phyloP scores from a whole-genome alignment of 1,140 invertebrate genomes.

The Drosophila tani region DNA sequence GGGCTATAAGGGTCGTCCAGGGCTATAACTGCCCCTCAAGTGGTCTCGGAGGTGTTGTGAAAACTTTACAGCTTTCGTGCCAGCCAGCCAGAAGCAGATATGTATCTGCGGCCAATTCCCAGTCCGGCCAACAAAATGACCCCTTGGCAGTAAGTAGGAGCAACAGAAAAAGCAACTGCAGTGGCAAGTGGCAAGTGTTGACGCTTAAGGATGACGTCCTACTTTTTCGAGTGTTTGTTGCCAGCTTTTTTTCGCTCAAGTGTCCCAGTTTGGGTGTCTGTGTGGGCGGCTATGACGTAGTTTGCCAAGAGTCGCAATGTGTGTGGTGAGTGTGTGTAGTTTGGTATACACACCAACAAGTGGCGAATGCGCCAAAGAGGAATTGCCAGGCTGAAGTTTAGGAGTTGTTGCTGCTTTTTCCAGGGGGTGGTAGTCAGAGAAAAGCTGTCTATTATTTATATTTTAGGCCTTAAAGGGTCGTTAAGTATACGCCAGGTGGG shows the following conservation, averaged over 20 bases:
- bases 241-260: conserved; percentile 24
- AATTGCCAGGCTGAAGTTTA: not conserved
- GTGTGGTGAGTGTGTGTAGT: conserved; percentile 18
- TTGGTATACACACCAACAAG: conserved; percentile 69
- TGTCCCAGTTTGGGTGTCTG: conserved; percentile 29
- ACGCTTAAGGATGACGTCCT: conserved; percentile 74
- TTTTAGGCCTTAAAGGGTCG: not conserved
- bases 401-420: not conserved
- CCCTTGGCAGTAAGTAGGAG: conserved; percentile 3
- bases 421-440: too few relatives aligned
- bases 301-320: conserved; percentile 32
- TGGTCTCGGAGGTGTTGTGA: conserved; percentile 47
- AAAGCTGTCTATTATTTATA: not conserved
- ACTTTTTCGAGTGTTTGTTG: conserved; percentile 61
- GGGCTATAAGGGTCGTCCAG: not conserved
- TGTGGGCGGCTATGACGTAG: conserved; percentile 63
- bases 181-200: conserved; percentile 44
- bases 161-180: conserved; percentile 9
- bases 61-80: conserved; percentile 41
- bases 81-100: conserved; percentile 6
- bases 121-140: conserved; percentile 33
- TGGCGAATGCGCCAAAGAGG: conserved; percentile 59
- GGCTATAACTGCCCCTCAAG: conserved; percentile 39
- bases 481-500: not conserved
- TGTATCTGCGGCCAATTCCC: conserved; percentile 42